Base-by-base conservation (phyloP, 2,888 invertebrate species). In the Bombylius major region DNA sequence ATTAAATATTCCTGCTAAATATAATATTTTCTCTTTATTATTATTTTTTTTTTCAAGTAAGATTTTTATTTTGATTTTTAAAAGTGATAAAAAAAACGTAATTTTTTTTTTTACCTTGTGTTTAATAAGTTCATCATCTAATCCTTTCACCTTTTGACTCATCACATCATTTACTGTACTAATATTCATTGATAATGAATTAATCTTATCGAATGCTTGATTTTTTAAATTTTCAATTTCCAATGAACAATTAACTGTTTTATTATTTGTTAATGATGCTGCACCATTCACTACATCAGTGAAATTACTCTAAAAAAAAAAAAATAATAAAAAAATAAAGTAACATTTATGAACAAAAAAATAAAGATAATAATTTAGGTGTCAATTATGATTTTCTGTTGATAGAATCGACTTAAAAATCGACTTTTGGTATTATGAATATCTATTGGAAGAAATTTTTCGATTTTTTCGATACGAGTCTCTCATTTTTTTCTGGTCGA, bases 161-260 rank as follows among this genome's bases (percentile, higher is more conserved):
- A 72, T 60, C 34, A 71, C 70, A 50, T 69, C 69, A 57, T 72
- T 72, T 1, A 69, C 65, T 42, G 61, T 60, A 54, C 63, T 65
- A 31, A 72, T 60, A 56, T 70, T 67, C 13, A 60, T 63, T 50
- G 67, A 62, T 47, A 71, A 54, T 48, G 59, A 59, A 54, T 66
- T 68, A 31, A 70, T 58, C 51, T 67, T 63, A 46, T 59, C 61
- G 39, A 62, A 60, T 52, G 67, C 58, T 32, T 64, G 62, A 47
- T 56, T 60, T 54, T 66, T 65, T 1, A 69, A 50, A n/a, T 56
- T 54, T 39, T 60, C 60, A 9, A 70, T 56, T 51, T 66, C 65
- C 5, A 64, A 62, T 5, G 67, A 62, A 48, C 62, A 65, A 57
- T 67, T 70, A 13, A 61, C 56, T 48, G 66, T 62, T 47, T 61